phyloP scores from a whole-genome alignment of 2,113 vertebrate genomes.

The Nerophis ophidion region DNA sequence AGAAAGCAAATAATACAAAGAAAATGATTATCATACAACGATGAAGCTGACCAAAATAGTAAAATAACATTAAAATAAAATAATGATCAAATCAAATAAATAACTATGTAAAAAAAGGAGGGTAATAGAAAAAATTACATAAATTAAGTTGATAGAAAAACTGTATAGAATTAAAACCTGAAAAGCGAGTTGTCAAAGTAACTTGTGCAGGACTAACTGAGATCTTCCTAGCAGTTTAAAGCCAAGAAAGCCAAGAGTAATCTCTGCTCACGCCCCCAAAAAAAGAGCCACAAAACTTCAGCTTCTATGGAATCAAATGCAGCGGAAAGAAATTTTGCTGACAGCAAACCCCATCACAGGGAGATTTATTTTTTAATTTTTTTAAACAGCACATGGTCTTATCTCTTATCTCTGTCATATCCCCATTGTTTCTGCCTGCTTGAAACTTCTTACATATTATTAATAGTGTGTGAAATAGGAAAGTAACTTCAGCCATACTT shows the following conservation, averaged over 20 bases:
- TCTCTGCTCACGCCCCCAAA: neutral
- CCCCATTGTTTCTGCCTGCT: slow-evolving; percentile 15
- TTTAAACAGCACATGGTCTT: slow-evolving; percentile 8
- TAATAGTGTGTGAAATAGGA: slow-evolving; percentile 22
- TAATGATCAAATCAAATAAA: too few species aligned
- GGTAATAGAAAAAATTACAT: too few species aligned
- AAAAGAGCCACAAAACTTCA: neutral
- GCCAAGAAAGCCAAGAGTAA: neutral
- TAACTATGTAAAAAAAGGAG: too few species aligned
- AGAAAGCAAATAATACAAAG: too few species aligned
- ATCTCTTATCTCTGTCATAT: slow-evolving; percentile 17
- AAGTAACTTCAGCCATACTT: slow-evolving; percentile 15
- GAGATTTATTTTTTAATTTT: neutral
- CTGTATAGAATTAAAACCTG: too few species aligned
- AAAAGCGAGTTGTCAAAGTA: too few species aligned
- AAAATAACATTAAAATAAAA: too few species aligned
- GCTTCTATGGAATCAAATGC: slow-evolving; percentile 10
- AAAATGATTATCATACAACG: too few species aligned
- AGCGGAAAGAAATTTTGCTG: slow-evolving; percentile 19
- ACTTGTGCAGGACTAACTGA: too few species aligned
- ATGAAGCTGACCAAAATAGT: too few species aligned
- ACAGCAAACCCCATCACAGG: slow-evolving; percentile 15
- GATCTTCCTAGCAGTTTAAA: neutral
- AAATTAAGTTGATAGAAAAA: too few species aligned
- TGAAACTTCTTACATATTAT: slow-evolving; percentile 14